Conservation (phyloP, 2,797 vertebrate species). For the Chloroceryle amazona region DNA sequence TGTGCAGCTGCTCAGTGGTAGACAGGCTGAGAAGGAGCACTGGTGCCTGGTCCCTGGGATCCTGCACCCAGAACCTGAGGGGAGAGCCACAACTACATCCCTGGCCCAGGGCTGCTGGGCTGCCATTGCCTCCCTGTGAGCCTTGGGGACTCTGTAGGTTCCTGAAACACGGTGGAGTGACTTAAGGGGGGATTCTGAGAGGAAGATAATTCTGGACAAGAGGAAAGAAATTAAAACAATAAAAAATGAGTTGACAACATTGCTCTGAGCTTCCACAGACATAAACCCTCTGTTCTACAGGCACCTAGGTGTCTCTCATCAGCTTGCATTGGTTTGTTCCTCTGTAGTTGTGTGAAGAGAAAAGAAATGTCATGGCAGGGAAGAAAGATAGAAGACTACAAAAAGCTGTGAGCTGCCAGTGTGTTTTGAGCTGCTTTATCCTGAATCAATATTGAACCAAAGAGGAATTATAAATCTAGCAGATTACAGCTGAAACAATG, state of each 20-base stretch:
- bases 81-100: neutral
- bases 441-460: slow-evolving; percentile 68
- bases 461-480: slow-evolving; percentile 67
- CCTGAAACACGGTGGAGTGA: neutral
- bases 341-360: neutral
- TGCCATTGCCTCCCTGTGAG: neutral
- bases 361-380: neutral
- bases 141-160: neutral
- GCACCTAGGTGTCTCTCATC: neutral
- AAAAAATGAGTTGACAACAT: neutral
- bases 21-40: neutral
- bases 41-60: neutral
- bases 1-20: neutral
- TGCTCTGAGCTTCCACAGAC: neutral
- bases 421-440: slow-evolving; percentile 66
- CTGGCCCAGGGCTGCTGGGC: neutral
- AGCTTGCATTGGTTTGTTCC: neutral
- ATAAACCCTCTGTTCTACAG: neutral
- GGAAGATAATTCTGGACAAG: neutral
- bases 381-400: slow-evolving; percentile 5
- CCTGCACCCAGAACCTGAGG: fast-evolving
- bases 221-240: neutral
- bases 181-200: neutral
- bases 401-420: slow-evolving; percentile 31
- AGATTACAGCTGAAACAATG: slow-evolving; percentile 63